These are phyloP conservation scores for Zaprionus ghesquierei DNA, from an alignment of 1,140 invertebrate species.

Conservation along the genomic window DNA sequence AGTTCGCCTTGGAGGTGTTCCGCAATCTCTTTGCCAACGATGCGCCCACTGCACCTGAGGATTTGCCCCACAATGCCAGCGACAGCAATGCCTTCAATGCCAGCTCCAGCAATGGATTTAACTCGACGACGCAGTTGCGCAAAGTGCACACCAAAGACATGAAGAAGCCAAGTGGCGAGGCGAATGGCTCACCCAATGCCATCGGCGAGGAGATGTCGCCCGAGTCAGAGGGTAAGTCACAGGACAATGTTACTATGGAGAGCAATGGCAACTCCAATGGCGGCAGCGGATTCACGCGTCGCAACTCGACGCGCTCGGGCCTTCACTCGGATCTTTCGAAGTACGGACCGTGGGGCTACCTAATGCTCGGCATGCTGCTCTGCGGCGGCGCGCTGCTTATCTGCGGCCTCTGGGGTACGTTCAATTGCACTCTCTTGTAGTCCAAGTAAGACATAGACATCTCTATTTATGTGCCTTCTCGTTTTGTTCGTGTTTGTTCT, in stretches of 20 bases:
- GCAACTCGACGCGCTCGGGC: constrained; percentile 70
- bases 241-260: constrained; percentile 57
- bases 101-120: constrained; percentile 21
- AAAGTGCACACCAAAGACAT: constrained; percentile 77
- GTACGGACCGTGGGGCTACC: constrained; percentile 87
- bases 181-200: constrained; percentile 59
- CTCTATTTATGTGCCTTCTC: constrained; percentile 54
- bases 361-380: constrained; percentile 86
- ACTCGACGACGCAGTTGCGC: constrained; percentile 54
- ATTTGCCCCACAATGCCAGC: constrained; percentile 34
- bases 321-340: constrained; percentile 84
- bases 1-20: constrained; percentile 77
- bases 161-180: constrained; percentile 58
- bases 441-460: constrained; percentile 64
- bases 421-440: constrained; percentile 65
- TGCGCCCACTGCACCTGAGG: constrained; percentile 57
- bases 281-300: constrained; percentile 68
- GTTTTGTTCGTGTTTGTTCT: constrained; percentile 24
- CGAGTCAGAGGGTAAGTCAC: constrained; percentile 19
- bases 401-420: constrained; percentile 86
- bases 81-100: not conserved
- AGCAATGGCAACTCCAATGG: constrained; percentile 5
- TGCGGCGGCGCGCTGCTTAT: constrained; percentile 86
- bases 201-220: constrained; percentile 30
- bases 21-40: constrained; percentile 74